Conservation (phyloP, 1,140 invertebrate species). For the Pararge aegeria region DNA sequence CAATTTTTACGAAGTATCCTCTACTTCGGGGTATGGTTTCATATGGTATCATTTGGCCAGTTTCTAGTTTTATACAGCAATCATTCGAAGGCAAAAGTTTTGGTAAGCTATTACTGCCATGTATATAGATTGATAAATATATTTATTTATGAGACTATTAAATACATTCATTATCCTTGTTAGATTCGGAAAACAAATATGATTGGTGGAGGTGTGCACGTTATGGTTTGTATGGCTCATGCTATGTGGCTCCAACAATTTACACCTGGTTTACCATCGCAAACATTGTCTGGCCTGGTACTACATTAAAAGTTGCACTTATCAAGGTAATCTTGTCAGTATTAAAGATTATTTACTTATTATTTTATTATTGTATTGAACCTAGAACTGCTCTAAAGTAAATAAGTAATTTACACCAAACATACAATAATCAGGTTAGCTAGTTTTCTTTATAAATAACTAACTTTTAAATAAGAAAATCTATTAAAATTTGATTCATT, state of each 20-base stretch:
- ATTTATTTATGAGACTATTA: background rate
- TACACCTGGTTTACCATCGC: conserved; percentile 69
- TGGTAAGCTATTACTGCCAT: conserved; percentile 42
- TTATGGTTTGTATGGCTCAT: conserved; percentile 69
- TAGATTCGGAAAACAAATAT: conserved; percentile 50
- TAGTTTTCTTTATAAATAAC: too few species aligned
- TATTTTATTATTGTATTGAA: too few species aligned
- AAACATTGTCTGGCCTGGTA: conserved; percentile 67
- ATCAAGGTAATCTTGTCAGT: conserved; percentile 44
- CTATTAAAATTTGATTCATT: too few species aligned
- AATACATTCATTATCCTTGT: background rate
- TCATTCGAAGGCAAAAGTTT: conserved; percentile 64
- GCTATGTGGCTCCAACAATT: conserved; percentile 71
- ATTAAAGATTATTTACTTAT: background rate
- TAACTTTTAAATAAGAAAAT: too few species aligned
- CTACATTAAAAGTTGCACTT: conserved; percentile 50
- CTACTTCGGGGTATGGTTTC: conserved; percentile 65
- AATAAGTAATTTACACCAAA: too few species aligned
- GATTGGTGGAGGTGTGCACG: conserved; percentile 67
- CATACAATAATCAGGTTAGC: too few species aligned
- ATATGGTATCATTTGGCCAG: conserved; percentile 68
- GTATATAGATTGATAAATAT: background rate
- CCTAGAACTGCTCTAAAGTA: too few species aligned
- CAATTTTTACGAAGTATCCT: conserved; percentile 61
- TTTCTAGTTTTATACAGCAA: conserved; percentile 72